phyloP scores from a whole-genome alignment of 2,888 invertebrate species.

The Nebria brevicollis region DNA sequence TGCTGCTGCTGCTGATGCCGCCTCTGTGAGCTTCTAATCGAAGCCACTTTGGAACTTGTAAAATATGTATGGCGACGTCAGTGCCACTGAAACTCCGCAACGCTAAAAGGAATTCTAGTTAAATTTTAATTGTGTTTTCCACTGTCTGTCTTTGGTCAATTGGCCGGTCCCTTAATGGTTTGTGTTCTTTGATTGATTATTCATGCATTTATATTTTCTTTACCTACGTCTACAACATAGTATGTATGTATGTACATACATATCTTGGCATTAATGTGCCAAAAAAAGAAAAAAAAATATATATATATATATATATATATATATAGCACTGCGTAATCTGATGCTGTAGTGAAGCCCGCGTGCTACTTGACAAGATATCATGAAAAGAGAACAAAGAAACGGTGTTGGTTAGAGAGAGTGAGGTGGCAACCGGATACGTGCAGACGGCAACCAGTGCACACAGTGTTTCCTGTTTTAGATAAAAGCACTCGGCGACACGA shows the following conservation, averaged over 20 bases:
- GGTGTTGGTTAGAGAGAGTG: not conserved
- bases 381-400: not conserved
- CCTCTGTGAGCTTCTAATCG: not conserved
- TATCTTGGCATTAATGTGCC: too few relatives aligned
- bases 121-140: not conserved
- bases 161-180: too few relatives aligned
- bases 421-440: not conserved
- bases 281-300: too few relatives aligned
- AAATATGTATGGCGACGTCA: conserved; percentile 11
- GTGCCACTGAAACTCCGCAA: not conserved
- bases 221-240: too few relatives aligned
- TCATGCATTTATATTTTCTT: too few relatives aligned
- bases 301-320: too few relatives aligned
- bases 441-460: not conserved
- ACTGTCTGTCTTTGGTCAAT: not conserved
- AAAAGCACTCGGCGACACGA: not conserved
- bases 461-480: not conserved
- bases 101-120: not conserved
- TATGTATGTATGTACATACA: too few relatives aligned
- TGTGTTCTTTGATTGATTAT: too few relatives aligned
- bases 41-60: conserved; percentile 14
- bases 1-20: not conserved
- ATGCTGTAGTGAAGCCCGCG: too few relatives aligned
- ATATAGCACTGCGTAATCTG: too few relatives aligned
- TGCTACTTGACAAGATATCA: too few relatives aligned